Percentiles rank a stretch among this genome's conserved stretches.
Evolutionary conservation across 2,797 vertebrate species (phyloP).

Genomic region (Propithecus perrieri): DNA sequence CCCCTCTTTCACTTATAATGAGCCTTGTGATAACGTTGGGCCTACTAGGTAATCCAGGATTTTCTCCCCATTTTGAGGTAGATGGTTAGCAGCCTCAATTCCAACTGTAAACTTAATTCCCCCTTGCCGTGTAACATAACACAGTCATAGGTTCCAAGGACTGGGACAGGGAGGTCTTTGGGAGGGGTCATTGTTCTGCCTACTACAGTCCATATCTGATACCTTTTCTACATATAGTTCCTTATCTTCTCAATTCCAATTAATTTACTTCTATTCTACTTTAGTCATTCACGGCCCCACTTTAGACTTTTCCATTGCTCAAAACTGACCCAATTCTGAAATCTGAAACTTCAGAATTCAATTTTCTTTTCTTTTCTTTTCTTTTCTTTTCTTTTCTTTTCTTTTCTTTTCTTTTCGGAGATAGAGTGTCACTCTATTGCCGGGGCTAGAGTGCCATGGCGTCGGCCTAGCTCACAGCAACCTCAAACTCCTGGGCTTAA

Average conservation of each 20-base stretch:
- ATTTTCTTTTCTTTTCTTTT: not conserved
- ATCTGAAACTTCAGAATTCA: conserved; percentile 7
- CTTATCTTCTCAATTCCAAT: not conserved
- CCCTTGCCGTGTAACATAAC: not conserved
- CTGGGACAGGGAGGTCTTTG: not conserved
- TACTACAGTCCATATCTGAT: not conserved
- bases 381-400: no score
- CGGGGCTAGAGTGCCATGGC: no score
- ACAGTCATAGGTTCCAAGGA: not conserved
- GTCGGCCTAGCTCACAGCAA: no score
- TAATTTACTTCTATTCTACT: not conserved
- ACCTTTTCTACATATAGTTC: not conserved
- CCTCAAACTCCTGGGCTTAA: no score
- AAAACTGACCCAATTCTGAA: conserved; percentile 26
- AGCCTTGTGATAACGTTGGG: not conserved
- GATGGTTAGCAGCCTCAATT: conserved; percentile 9
- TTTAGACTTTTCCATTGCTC: not conserved
- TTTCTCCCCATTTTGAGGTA: not conserved
- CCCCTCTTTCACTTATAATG: not conserved
- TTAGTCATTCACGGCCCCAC: not conserved
- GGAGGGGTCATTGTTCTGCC: not conserved
- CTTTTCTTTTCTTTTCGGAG: no score
- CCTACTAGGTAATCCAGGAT: not conserved
- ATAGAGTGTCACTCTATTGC: no score
- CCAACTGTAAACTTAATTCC: not conserved